Evolutionary conservation across 2,888 invertebrate species (phyloP).

Genomic region (Xestobium rufovillosum): DNA sequence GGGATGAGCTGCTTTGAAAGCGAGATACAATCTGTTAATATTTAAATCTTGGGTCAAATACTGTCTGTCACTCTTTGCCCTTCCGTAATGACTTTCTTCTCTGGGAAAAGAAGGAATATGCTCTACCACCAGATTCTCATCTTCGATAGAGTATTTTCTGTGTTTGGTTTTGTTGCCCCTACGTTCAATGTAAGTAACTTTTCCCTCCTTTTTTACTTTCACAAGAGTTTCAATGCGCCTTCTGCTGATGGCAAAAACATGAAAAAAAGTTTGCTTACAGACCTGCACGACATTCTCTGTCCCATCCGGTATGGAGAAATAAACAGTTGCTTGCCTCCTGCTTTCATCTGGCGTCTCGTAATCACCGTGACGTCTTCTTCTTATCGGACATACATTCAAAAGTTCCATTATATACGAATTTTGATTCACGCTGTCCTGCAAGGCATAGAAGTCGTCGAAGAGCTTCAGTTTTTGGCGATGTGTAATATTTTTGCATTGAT

Average conservation of each 20-base stretch:
- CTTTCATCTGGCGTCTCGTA: slow-evolving; percentile 14
- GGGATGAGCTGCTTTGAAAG: too few species aligned
- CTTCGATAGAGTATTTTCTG: too few species aligned
- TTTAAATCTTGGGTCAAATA: too few species aligned
- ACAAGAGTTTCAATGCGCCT: slow-evolving; percentile 6
- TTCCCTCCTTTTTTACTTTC: neutral
- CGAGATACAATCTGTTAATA: too few species aligned
- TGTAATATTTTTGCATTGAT: too few species aligned
- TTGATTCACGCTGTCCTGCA: slow-evolving; percentile 11
- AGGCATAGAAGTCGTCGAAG: slow-evolving; percentile 6
- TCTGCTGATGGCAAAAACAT: slow-evolving; percentile 15
- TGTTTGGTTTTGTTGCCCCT: too few species aligned
- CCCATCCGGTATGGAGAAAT: slow-evolving; percentile 18
- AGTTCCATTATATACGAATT: slow-evolving; percentile 6
- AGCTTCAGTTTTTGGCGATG: neutral
- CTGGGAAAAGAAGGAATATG: too few species aligned
- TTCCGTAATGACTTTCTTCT: too few species aligned
- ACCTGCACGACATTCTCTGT: slow-evolving; percentile 16
- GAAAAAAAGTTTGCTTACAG: slow-evolving; percentile 18
- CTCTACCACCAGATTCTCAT: too few species aligned
- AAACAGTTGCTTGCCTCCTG: slow-evolving; percentile 16
- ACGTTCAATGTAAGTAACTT: too few species aligned
- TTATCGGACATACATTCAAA: slow-evolving; percentile 5
- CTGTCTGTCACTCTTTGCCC: too few species aligned
- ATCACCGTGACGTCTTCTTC: slow-evolving; percentile 2